Evolutionary conservation across 2,113 vertebrate genomes (phyloP).

Genomic region (Atrichornis clamosus): DNA sequence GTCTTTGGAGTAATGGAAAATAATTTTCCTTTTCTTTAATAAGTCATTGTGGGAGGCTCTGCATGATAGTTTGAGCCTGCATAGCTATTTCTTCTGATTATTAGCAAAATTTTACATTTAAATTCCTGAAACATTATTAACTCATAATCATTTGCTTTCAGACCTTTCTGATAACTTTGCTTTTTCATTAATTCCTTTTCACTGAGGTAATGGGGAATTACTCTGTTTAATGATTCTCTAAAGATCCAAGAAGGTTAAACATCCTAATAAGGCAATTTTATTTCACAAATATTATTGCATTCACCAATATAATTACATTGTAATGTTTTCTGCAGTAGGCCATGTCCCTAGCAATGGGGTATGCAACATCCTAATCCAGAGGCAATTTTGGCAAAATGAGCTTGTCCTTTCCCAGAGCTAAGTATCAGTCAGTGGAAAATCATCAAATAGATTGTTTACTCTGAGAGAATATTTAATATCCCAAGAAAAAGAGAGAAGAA

Average conservation of each 20-base stretch:
- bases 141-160: conserved; percentile 49
- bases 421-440: background rate
- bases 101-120: conserved; percentile 18
- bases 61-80: conserved; percentile 16
- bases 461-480: background rate
- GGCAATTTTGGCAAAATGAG: conserved; percentile 16
- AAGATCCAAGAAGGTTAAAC: background rate
- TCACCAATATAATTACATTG: conserved; percentile 5
- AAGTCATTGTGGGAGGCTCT: conserved; percentile 9
- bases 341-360: background rate
- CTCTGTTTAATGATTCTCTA: conserved; percentile 48
- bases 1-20: conserved; percentile 36
- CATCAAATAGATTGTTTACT: background rate
- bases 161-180: conserved; percentile 45
- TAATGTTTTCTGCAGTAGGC: conserved; percentile 29
- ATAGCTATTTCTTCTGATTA: conserved; percentile 24
- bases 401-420: background rate
- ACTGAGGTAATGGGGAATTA: conserved; percentile 8
- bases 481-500: background rate
- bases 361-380: background rate
- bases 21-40: conserved; percentile 41
- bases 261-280: background rate
- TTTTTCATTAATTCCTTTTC: conserved; percentile 52
- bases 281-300: conserved; percentile 25
- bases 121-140: conserved; percentile 52